Conservation (phyloP, 2,888 invertebrate genomes). For the Rhabditophanes sp. region DNA sequence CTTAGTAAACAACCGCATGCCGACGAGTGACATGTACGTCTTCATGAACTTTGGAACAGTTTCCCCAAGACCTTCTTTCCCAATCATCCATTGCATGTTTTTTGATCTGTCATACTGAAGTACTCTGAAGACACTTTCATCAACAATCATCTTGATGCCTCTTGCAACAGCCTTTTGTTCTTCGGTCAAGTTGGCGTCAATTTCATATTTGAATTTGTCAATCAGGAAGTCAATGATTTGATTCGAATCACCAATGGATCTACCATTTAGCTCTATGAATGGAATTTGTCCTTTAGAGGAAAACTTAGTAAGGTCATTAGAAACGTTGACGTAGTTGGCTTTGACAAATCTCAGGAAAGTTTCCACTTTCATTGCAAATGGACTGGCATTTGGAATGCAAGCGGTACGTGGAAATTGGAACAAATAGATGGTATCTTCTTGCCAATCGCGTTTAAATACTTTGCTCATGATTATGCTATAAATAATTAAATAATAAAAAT, state of each 20-base stretch:
- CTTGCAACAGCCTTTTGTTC: constrained; percentile 18
- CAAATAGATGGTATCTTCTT: constrained; percentile 66
- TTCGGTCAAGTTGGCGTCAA: constrained; percentile 13
- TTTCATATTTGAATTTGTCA: constrained; percentile 11
- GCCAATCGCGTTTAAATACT: constrained; percentile 40
- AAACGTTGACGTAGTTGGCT: no score
- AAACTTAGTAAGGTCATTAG: constrained; percentile 26
- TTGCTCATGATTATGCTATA: no score
- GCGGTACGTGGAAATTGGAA: constrained; percentile 83
- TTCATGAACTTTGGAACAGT: no score
- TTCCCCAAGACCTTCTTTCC: no score
- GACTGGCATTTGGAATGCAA: constrained; percentile 71
- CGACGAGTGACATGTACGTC: no score
- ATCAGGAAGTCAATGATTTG: constrained; percentile 56
- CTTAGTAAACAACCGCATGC: constrained; percentile 8
- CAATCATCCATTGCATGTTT: no score
- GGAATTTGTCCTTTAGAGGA: constrained; percentile 53
- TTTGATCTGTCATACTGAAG: no score
- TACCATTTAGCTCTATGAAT: constrained; percentile 81
- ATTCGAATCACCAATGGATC: constrained; percentile 77
- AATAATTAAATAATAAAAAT: no score
- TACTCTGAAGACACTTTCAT: constrained; percentile 22
- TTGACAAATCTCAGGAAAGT: constrained; percentile 81
- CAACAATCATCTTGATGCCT: constrained; percentile 22
- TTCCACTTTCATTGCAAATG: constrained; percentile 84